Percentiles rank a stretch among this genome's conserved stretches.
These are phyloP conservation scores for Rhingia rostrata DNA, from an alignment of 2,888 invertebrate species.

Conservation along the genomic window DNA sequence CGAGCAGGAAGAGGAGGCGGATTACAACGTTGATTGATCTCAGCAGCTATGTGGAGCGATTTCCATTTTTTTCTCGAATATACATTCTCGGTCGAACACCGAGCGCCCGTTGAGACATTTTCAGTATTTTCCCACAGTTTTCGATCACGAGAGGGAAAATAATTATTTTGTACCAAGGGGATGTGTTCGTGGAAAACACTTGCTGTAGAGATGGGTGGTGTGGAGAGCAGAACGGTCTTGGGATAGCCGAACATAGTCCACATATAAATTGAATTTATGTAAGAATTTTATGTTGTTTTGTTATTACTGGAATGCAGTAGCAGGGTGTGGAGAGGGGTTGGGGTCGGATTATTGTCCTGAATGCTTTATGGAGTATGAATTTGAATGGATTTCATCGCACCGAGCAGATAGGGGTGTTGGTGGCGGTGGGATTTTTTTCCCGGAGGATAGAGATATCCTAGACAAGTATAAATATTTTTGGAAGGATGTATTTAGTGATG, in stretches of 20 bases:
- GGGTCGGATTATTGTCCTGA: constrained; percentile 48
- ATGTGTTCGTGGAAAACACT: constrained; percentile 65
- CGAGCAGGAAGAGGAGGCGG: constrained; percentile 42
- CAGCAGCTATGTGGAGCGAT: constrained; percentile 71
- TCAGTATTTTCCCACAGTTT: constrained; percentile 73
- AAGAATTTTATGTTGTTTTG: constrained; percentile 53
- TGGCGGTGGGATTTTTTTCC: background rate
- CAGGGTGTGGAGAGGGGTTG: constrained; percentile 11
- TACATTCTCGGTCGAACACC: constrained; percentile 8
- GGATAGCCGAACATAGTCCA: constrained; percentile 48
- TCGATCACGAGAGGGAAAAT: constrained; percentile 20
- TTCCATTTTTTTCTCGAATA: constrained; percentile 14
- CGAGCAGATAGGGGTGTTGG: background rate
- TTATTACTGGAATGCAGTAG: constrained; percentile 29
- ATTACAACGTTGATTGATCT: constrained; percentile 72
- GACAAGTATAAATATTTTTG: constrained; percentile 12
- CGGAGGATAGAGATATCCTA: background rate
- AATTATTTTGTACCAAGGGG: constrained; percentile 29
- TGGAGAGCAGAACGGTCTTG: constrained; percentile 28
- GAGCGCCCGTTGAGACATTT: constrained; percentile 43
- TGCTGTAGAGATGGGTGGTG: constrained; percentile 61
- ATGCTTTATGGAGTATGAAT: constrained; percentile 65
- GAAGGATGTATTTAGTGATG: constrained; percentile 1
- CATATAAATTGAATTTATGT: constrained; percentile 69
- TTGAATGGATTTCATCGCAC: constrained; percentile 44